Conservation (phyloP, 1,140 invertebrate species). For the Riptortus pedestris region DNA sequence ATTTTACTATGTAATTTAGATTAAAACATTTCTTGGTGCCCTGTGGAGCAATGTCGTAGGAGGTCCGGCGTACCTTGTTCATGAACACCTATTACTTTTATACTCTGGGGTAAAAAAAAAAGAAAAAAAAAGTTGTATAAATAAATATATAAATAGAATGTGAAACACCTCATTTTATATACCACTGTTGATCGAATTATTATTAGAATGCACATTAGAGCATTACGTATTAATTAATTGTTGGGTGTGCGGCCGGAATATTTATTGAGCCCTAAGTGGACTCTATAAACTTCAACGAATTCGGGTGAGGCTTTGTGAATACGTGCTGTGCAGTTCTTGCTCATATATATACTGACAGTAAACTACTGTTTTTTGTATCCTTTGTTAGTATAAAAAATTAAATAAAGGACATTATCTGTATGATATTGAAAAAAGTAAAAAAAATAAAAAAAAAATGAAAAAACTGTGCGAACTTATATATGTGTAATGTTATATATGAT, state of each 20-base stretch:
- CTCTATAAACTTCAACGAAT: constrained; percentile 24
- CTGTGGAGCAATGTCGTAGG: neutral
- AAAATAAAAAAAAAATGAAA: constrained; percentile 22
- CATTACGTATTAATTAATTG: constrained; percentile 11
- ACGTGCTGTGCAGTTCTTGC: constrained; percentile 28
- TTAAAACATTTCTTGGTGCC: neutral
- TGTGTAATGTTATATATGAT: constrained; percentile 20
- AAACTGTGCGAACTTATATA: constrained; percentile 25
- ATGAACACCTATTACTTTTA: constrained; percentile 17
- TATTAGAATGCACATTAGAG: constrained; percentile 21
- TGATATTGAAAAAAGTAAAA: constrained; percentile 18
- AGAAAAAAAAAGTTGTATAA: constrained; percentile 7
- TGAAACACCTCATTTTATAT: constrained; percentile 22
- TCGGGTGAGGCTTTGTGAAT: constrained; percentile 25
- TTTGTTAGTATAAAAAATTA: constrained; percentile 24
- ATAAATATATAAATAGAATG: constrained; percentile 21
- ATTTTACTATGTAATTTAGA: neutral
- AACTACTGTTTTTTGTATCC: constrained; percentile 28
- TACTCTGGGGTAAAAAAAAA: constrained; percentile 13
- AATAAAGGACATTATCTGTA: constrained; percentile 21
- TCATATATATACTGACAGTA: constrained; percentile 25
- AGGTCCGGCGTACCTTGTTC: constrained; percentile 7
- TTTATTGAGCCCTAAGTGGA: constrained; percentile 1
- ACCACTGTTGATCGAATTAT: constrained; percentile 25
- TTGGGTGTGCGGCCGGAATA: constrained; percentile 4